A percentile compares a stretch with the other conserved stretches of the same genome.
phyloP scores from a whole-genome alignment of 2,888 invertebrate genomes.

The Teinopalpus imperialis region DNA sequence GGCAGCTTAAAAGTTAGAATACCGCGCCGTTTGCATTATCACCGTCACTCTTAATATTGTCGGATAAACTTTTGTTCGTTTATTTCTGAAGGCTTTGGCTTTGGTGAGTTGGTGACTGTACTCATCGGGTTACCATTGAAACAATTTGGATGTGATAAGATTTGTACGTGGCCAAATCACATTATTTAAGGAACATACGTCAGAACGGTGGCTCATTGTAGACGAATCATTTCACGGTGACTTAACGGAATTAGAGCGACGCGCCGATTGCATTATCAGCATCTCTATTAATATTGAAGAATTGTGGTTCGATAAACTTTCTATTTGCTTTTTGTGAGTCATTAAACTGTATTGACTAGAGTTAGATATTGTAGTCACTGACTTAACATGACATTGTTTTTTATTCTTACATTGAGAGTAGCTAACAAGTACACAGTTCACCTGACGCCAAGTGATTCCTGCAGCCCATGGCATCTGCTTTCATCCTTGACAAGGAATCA shows the following conservation, averaged over 20 bases:
- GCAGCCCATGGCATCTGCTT: too few relatives aligned
- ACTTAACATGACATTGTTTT: too few relatives aligned
- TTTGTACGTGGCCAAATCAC: too few relatives aligned
- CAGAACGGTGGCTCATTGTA: slow-evolving; percentile 9
- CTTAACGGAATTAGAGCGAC: slow-evolving; percentile 10
- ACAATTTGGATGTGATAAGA: too few relatives aligned
- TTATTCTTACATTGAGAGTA: too few relatives aligned
- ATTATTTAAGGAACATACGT: slow-evolving; percentile 10
- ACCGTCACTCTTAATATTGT: slow-evolving; percentile 17
- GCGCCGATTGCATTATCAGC: slow-evolving; percentile 14
- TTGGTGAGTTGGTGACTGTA: slow-evolving; percentile 3
- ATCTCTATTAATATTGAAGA: slow-evolving; percentile 12
- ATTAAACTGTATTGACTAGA: too few relatives aligned
- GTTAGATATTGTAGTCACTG: too few relatives aligned
- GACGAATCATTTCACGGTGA: slow-evolving; percentile 17
- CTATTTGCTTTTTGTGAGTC: neutral
- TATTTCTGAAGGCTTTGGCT: neutral
- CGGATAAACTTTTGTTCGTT: slow-evolving; percentile 9
- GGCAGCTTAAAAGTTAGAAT: slow-evolving; percentile 53
- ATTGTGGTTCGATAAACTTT: slow-evolving; percentile 14
- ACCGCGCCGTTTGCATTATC: slow-evolving; percentile 17
- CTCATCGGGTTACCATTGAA: too few relatives aligned
- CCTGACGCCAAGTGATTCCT: too few relatives aligned
- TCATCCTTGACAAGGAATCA: too few relatives aligned
- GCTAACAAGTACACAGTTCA: too few relatives aligned